phyloP scores from a whole-genome alignment of 2,113 vertebrate genomes.

The Rhegmatorhina hoffmannsi region DNA sequence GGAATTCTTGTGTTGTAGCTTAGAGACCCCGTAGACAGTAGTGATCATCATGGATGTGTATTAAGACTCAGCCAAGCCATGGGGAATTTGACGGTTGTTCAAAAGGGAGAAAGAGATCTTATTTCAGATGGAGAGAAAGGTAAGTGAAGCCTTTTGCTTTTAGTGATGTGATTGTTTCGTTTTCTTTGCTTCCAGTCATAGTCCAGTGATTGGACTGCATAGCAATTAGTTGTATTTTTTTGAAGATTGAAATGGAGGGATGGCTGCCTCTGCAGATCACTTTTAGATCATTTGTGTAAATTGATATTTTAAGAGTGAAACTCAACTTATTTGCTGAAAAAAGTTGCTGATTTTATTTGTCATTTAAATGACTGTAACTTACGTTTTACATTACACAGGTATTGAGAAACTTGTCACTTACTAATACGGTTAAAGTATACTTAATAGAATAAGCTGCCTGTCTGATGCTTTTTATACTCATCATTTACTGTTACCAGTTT shows the following conservation, averaged over 20 bases:
- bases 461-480: background rate
- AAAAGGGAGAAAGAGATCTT: constrained; percentile 91
- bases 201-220: background rate
- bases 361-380: background rate
- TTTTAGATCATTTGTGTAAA: background rate
- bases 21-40: constrained; percentile 80
- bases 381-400: background rate
- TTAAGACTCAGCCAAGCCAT: constrained; percentile 89
- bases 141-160: constrained; percentile 67
- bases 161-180: background rate
- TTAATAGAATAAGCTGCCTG: background rate
- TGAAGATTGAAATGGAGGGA: background rate
- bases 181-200: background rate
- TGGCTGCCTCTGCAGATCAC: background rate
- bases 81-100: constrained; percentile 92
- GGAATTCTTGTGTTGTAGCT: constrained; percentile 77
- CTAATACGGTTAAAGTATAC: background rate
- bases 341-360: background rate
- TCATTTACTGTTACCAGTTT: background rate
- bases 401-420: background rate
- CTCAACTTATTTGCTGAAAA: background rate
- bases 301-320: background rate
- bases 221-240: background rate
- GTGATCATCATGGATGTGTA: constrained; percentile 80
- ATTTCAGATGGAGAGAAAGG: constrained; percentile 91